These are phyloP conservation scores for Cebidichthys violaceus DNA, from an alignment of 2,113 vertebrate species.

Conservation along the genomic window DNA sequence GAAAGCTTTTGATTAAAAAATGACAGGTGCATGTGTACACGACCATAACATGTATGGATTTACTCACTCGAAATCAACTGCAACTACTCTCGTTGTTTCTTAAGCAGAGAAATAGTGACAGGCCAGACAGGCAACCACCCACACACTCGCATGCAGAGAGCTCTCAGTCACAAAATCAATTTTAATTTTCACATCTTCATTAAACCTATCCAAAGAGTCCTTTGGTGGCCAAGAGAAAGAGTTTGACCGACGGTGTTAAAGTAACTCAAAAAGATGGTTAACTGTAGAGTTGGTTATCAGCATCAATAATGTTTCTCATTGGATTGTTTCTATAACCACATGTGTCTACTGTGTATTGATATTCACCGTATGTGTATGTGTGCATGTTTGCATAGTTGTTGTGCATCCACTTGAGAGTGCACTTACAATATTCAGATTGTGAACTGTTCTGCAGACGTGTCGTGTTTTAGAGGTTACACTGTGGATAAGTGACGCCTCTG, in stretches of 20 bases:
- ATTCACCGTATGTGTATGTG: constrained; percentile 7
- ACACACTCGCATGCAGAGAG: constrained; percentile 29
- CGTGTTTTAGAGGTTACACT: constrained; percentile 21
- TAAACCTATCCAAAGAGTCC: constrained; percentile 46
- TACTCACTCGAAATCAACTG: background rate
- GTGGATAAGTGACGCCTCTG: constrained; percentile 23
- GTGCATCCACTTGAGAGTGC: constrained; percentile 23
- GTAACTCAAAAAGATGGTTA: background rate
- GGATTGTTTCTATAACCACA: constrained; percentile 32
- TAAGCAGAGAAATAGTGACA: constrained; percentile 35
- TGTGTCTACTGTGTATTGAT: constrained; percentile 8
- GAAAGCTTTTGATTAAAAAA: background rate
- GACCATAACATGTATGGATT: constrained; percentile 20
- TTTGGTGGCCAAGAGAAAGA: constrained; percentile 4
- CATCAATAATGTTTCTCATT: constrained; percentile 14
- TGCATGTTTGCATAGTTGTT: background rate
- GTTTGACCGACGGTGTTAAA: constrained; percentile 9
- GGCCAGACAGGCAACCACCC: constrained; percentile 29
- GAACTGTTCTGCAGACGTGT: constrained; percentile 25
- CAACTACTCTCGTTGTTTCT: constrained; percentile 33
- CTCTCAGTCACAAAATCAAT: constrained; percentile 78
- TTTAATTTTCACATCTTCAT: constrained; percentile 77
- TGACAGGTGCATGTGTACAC: background rate
- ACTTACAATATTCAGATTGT: constrained; percentile 24
- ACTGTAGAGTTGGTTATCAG: constrained; percentile 16